Conservation (phyloP, 2,888 invertebrate genomes). For the Ectemnius cavifrons region DNA sequence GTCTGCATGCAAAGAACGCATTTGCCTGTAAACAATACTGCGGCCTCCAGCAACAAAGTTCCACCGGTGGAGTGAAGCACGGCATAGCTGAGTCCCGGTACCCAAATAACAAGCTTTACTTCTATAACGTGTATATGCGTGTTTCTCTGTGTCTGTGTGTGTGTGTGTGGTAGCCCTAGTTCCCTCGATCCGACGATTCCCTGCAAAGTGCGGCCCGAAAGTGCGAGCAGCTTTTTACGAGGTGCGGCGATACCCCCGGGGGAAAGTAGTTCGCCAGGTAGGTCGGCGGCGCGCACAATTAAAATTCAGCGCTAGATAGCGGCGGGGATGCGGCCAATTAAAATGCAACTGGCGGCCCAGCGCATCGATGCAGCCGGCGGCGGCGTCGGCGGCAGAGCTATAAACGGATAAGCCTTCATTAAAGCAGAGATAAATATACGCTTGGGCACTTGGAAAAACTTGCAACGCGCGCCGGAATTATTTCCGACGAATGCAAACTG, state of each 20-base stretch:
- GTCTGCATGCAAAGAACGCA: slow-evolving; percentile 5
- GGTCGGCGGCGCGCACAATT: slow-evolving; percentile 1
- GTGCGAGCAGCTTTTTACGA: slow-evolving; percentile 1
- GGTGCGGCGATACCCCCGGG: background rate
- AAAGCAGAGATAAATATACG: slow-evolving; percentile 2
- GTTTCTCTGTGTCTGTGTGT: no score
- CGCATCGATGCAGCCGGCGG: background rate
- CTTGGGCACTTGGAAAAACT: slow-evolving; percentile 3
- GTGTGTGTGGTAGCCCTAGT: no score
- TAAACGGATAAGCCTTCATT: slow-evolving; percentile 1
- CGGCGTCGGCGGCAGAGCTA: background rate
- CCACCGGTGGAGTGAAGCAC: no score
- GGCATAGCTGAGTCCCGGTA: no score
- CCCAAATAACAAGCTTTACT: no score
- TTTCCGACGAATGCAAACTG: slow-evolving; percentile 1
- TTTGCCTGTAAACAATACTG: slow-evolving; percentile 3
- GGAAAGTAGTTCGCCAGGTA: slow-evolving; percentile 5
- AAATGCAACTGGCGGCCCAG: background rate
- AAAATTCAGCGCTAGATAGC: slow-evolving; percentile 1
- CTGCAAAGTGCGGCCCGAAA: background rate
- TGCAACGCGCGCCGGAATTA: background rate
- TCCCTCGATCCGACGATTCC: no score
- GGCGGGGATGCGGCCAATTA: slow-evolving; percentile 1
- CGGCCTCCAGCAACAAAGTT: no score
- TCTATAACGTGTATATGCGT: no score